These are phyloP conservation scores for Lasius platythorax DNA, from an alignment of 2,888 invertebrate genomes.

Conservation along the genomic window DNA sequence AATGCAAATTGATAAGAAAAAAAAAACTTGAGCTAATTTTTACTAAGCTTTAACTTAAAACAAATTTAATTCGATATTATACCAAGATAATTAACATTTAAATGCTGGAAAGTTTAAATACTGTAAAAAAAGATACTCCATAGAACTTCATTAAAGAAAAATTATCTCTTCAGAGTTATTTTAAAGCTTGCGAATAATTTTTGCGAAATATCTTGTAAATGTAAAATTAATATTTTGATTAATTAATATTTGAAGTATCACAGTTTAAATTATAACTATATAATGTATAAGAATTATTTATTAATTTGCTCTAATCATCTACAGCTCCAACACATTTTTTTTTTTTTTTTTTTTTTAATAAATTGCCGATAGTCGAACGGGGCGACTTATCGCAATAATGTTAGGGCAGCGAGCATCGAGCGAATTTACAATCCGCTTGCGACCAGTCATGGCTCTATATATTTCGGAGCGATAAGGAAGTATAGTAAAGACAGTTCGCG, in stretches of 20 bases:
- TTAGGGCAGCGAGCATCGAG: neutral
- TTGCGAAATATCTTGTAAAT: neutral
- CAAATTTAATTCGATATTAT: constrained; percentile 44
- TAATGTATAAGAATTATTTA: neutral
- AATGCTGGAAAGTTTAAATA: constrained; percentile 18
- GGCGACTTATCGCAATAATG: neutral
- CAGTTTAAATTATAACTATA: neutral
- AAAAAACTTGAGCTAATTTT: constrained; percentile 34
- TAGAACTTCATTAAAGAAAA: constrained; percentile 11
- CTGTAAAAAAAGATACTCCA: constrained; percentile 11
- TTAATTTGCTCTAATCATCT: neutral
- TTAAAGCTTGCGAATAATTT: constrained; percentile 11
- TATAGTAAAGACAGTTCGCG: constrained; percentile 18
- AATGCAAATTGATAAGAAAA: constrained; percentile 48
- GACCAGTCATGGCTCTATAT: neutral
- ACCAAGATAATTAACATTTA: constrained; percentile 30
- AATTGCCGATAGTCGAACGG: neutral
- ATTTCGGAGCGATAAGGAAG: constrained; percentile 23
- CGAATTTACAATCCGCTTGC: constrained; percentile 34
- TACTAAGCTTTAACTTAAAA: constrained; percentile 31
- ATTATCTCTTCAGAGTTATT: neutral
- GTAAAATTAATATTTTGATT: neutral
- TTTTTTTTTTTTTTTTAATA: too few relatives aligned
- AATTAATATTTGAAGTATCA: neutral
- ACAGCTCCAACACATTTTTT: neutral